Conservation (phyloP, 2,113 vertebrate genomes). For the Phalacrocorax aristotelis region DNA sequence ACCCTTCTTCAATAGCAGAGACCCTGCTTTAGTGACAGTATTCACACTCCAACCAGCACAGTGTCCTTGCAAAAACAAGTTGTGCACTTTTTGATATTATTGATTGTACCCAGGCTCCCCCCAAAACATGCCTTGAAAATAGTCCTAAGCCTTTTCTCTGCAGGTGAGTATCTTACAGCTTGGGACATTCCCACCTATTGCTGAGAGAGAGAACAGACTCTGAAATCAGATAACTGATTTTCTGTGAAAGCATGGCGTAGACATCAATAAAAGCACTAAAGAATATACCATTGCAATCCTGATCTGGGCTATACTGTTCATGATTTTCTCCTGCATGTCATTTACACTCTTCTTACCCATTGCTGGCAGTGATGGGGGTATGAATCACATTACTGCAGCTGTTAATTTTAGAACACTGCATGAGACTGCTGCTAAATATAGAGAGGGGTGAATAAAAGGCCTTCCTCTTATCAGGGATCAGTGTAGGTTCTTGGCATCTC, state of each 20-base stretch:
- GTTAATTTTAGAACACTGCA: slow-evolving; percentile 58
- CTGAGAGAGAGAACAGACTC: not conserved
- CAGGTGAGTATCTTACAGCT: not conserved
- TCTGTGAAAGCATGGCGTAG: not conserved
- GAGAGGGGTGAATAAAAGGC: not conserved
- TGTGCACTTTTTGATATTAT: not conserved
- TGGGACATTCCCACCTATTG: not conserved
- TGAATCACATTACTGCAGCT: slow-evolving; percentile 51
- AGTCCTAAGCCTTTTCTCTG: not conserved
- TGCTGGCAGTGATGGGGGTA: slow-evolving; percentile 15
- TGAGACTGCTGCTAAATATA: slow-evolving; percentile 55
- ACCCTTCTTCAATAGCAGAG: not conserved
- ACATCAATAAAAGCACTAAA: not conserved
- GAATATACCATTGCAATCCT: not conserved
- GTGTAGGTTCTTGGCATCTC: slow-evolving; percentile 9
- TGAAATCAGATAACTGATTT: not conserved
- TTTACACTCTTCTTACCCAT: slow-evolving; percentile 28
- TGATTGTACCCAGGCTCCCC: not conserved
- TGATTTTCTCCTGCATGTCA: slow-evolving; percentile 28
- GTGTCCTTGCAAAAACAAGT: not conserved
- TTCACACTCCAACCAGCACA: not conserved
- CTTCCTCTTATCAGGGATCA: slow-evolving; percentile 22
- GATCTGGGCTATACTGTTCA: slow-evolving; percentile 1
- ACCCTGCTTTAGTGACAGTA: not conserved
- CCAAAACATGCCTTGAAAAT: not conserved